Percentiles rank a stretch among this genome's conserved stretches.
phyloP scores from a whole-genome alignment of 2,797 vertebrate genomes.

The Poecilia gillii region DNA sequence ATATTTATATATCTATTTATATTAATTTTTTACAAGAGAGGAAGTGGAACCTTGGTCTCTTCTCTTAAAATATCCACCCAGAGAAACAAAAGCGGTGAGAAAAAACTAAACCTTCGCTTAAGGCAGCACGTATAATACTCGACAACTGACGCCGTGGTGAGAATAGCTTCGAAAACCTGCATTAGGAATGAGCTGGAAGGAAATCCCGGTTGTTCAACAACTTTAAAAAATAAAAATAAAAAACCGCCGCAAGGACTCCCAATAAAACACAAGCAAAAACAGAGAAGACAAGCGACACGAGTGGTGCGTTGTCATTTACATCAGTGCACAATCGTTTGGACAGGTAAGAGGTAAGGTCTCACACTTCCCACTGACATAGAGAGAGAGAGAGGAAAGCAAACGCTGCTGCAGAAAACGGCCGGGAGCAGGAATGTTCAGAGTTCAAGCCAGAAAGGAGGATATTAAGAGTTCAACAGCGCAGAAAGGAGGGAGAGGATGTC shows the following conservation, averaged over 20 bases:
- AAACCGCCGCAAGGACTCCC: background rate
- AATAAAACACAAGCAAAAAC: conserved; percentile 18
- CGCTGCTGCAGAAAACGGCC: conserved; percentile 16
- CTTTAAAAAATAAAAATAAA: background rate
- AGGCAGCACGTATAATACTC: conserved; percentile 71
- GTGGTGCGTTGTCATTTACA: conserved; percentile 21
- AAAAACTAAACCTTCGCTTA: conserved; percentile 46
- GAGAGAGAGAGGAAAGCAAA: conserved; percentile 7
- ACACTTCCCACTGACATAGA: conserved; percentile 22
- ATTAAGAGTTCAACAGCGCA: conserved; percentile 41
- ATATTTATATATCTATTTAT: conserved; percentile 79
- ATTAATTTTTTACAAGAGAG: conserved; percentile 82
- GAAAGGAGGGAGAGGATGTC: conserved; percentile 33
- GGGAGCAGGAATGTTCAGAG: conserved; percentile 79
- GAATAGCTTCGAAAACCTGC: conserved; percentile 38
- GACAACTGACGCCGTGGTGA: conserved; percentile 55
- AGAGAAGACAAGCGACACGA: conserved; percentile 31
- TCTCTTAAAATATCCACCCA: conserved; percentile 51
- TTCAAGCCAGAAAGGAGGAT: conserved; percentile 55
- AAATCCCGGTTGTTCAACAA: conserved; percentile 23
- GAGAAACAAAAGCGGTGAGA: conserved; percentile 50
- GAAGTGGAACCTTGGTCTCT: conserved; percentile 84
- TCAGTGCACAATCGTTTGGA: conserved; percentile 56
- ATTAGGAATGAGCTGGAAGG: conserved; percentile 60
- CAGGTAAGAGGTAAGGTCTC: conserved; percentile 36